Evolutionary conservation across 2,113 vertebrate genomes (phyloP).

Genomic region (Catharus fuscescens): DNA sequence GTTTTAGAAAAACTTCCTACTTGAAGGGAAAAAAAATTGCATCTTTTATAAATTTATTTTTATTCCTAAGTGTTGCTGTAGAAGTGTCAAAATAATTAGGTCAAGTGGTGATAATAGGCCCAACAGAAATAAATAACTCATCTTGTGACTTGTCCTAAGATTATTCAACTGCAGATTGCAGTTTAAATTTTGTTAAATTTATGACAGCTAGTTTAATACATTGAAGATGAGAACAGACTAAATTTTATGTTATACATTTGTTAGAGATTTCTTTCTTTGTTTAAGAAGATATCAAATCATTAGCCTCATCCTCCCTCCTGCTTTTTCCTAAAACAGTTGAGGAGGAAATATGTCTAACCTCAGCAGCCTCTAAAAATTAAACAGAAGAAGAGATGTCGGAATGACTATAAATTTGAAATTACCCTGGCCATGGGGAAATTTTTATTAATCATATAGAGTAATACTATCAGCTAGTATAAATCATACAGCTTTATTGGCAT

Average conservation of each 20-base stretch:
- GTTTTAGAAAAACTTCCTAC: neutral
- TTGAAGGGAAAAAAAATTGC: neutral
- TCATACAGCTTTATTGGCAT: neutral
- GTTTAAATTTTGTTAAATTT: neutral
- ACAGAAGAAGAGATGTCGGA: neutral
- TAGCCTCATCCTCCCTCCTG: neutral
- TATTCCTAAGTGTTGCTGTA: neutral
- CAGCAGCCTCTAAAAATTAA: neutral
- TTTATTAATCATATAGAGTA: neutral
- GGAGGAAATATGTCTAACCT: neutral
- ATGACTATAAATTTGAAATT: neutral
- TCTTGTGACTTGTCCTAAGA: neutral
- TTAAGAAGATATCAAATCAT: neutral
- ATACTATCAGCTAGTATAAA: neutral
- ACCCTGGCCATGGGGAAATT: neutral
- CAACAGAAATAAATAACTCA: constrained; percentile 13
- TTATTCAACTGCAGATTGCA: neutral
- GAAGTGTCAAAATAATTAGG: constrained; percentile 22
- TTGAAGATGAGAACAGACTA: neutral
- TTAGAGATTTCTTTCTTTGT: neutral
- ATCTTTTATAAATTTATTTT: neutral
- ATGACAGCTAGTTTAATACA: neutral
- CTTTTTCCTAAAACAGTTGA: neutral
- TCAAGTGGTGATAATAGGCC: neutral
- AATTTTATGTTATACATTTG: neutral